Evolutionary conservation across 2,888 invertebrate species (phyloP).

Genomic region (Hirtodrosophila duncani): DNA sequence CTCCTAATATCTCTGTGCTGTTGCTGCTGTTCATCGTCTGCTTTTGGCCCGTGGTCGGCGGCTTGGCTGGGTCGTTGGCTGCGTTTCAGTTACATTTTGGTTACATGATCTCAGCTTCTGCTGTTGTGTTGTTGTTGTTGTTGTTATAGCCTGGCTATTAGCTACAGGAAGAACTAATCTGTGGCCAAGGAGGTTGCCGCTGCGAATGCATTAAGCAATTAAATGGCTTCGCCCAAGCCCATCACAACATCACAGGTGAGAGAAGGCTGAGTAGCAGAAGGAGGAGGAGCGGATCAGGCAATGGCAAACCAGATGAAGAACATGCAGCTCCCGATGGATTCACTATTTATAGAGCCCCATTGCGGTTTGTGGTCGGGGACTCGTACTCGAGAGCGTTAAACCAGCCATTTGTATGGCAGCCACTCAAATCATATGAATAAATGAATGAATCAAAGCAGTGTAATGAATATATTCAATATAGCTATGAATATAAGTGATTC

Average conservation of each 20-base stretch:
- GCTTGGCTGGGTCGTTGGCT: background rate
- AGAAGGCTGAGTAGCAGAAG: background rate
- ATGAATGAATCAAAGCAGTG: no score
- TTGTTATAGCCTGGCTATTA: constrained; percentile 64
- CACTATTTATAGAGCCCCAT: no score
- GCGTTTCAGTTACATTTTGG: constrained; percentile 54
- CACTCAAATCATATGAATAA: no score
- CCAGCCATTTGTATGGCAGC: no score
- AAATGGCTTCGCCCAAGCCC: constrained; percentile 50
- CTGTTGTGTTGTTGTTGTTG: constrained; percentile 32
- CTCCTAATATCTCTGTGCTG: background rate
- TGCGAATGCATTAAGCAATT: constrained; percentile 18
- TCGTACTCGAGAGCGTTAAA: no score
- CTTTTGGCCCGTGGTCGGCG: constrained; percentile 23
- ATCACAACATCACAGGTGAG: constrained; percentile 40
- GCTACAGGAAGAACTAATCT: constrained; percentile 48
- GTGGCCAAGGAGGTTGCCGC: background rate
- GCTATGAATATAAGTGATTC: no score
- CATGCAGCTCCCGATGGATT: no score
- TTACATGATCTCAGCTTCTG: constrained; percentile 48
- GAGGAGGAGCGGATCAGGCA: no score
- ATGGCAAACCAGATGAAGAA: no score
- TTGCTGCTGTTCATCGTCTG: background rate
- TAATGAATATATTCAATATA: no score
- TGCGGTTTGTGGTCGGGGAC: no score